These are phyloP conservation scores for Grammomys dolichurus DNA, from an alignment of 2,113 vertebrate species.

Conservation along the genomic window DNA sequence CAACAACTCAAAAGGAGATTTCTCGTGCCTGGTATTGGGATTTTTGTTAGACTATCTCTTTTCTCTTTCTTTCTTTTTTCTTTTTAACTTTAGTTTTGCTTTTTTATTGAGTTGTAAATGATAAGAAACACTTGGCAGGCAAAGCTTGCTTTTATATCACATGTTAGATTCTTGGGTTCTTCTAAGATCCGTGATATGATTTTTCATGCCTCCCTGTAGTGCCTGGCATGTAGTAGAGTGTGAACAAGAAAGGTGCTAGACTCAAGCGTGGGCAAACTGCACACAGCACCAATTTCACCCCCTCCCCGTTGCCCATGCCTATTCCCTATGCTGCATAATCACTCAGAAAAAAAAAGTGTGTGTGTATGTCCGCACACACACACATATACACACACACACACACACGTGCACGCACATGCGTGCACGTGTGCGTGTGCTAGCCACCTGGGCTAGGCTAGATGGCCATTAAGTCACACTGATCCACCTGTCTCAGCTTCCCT, in stretches of 20 bases:
- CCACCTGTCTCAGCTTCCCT: not conserved
- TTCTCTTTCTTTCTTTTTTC: not conserved
- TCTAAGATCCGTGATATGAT: not conserved
- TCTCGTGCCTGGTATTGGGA: not conserved
- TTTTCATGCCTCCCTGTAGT: not conserved
- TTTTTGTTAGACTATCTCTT: not conserved
- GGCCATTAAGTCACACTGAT: not conserved
- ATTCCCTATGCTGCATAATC: not conserved
- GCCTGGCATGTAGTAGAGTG: not conserved
- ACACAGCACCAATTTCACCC: not conserved
- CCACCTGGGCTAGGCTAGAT: not conserved
- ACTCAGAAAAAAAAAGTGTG: not conserved
- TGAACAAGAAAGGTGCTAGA: not conserved
- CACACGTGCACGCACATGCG: too few relatives aligned
- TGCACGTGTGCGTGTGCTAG: not conserved
- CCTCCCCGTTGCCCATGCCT: not conserved
- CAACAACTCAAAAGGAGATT: not conserved
- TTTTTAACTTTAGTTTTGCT: not conserved
- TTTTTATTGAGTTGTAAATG: slow-evolving; percentile 21
- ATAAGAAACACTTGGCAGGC: not conserved
- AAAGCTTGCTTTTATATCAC: not conserved
- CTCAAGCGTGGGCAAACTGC: not conserved
- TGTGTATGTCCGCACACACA: not conserved
- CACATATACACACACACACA: too few relatives aligned
- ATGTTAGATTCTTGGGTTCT: not conserved